A percentile compares a stretch with the other conserved stretches of the same genome.
Evolutionary conservation across 2,888 invertebrate species (phyloP).

Genomic region (Drosophila kuntzei): DNA sequence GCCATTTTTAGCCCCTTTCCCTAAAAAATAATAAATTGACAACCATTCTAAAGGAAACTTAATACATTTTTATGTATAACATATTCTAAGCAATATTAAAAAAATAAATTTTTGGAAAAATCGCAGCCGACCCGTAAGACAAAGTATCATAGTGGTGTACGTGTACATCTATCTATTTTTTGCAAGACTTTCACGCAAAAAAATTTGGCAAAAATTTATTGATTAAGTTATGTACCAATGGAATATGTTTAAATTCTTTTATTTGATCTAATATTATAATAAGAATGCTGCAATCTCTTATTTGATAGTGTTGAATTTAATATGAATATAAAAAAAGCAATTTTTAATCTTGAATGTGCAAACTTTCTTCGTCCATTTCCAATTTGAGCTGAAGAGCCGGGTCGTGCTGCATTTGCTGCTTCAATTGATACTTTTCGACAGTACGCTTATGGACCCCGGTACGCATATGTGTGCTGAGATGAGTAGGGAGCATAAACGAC

Average conservation of each 20-base stretch:
- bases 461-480: conserved; percentile 70
- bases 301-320: conserved; percentile 18
- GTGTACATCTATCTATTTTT: too few relatives aligned
- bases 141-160: too few relatives aligned
- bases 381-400: conserved; percentile 63
- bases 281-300: conserved; percentile 30
- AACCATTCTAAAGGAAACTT: too few relatives aligned
- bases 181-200: too few relatives aligned
- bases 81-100: too few relatives aligned
- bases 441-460: conserved; percentile 75
- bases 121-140: too few relatives aligned
- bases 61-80: too few relatives aligned
- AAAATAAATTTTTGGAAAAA: too few relatives aligned
- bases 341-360: conserved; percentile 64
- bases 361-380: conserved; percentile 73
- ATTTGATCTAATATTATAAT: conserved; percentile 39
- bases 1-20: too few relatives aligned
- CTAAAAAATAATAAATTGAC: too few relatives aligned
- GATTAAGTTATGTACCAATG: neutral
- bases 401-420: conserved; percentile 61
- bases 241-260: conserved; percentile 26
- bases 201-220: too few relatives aligned
- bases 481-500: conserved; percentile 76
- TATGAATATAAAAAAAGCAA: conserved; percentile 8
- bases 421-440: conserved; percentile 67